Evolutionary conservation across 1,140 invertebrate species (phyloP), one percentile per base, ranked within the genome.

Genomic region (Palaemon carinicauda): DNA sequence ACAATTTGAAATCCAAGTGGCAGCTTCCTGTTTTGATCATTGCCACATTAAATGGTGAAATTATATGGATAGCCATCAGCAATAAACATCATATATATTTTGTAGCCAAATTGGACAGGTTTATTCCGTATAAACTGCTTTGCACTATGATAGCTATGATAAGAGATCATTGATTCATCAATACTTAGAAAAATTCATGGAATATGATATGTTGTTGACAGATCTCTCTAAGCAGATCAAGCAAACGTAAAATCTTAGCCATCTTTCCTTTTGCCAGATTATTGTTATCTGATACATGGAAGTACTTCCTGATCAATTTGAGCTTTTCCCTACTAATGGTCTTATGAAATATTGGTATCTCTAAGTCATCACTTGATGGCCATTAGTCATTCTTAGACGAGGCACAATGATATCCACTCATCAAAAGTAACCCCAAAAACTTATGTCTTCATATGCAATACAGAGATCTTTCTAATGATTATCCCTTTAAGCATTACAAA

Each of bases 91-190:
- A n/a, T n/a, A n/a, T n/a, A n/a, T n/a, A n/a, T n/a, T n/a, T n/a
- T n/a, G n/a, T n/a, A n/a, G n/a, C n/a, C n/a, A n/a, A n/a, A n/a
- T n/a, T n/a, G n/a, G n/a, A n/a, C n/a, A 54, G 9, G 77, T 29
- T 79, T 53, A 56, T 79, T 78, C 21, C 74, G 29, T 52, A 78
- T 78, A n/a, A 80, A 60, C n/a, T 80, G 78, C 54, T 80, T 80
- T 3, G 51, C 78, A 80, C 53, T 56, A 41, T 80, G 51, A 14
- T 60, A n/a, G 9, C 78, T 27, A 60, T 29, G 27, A 24, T 80
- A 80, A 53, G 33, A 9, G 33, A 41, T 41, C 33, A 41, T 41
- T 41, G 33, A 41, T 41, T 41, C 33, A 41, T 9, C 33, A 41
- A 41, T 41, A 9, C 33, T 41, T 9, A 41, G 33, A 41, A n/a